Evolutionary conservation across 2,113 vertebrate genomes (phyloP).

Genomic region (Apteryx owenii): DNA sequence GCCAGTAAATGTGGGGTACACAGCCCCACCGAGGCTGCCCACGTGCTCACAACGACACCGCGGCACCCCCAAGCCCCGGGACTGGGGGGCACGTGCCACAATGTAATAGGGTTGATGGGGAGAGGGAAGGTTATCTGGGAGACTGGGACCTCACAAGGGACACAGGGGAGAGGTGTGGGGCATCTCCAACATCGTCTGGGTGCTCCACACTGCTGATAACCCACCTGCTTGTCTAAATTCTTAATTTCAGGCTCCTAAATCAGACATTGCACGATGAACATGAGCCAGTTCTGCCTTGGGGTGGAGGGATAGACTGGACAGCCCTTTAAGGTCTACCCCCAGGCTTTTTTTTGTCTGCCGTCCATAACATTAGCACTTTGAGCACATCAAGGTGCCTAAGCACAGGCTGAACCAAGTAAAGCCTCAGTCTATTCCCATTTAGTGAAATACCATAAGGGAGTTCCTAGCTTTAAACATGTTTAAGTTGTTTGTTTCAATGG

Average conservation of each 20-base stretch:
- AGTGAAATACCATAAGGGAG: no score
- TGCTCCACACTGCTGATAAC: not conserved
- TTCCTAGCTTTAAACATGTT: not conserved
- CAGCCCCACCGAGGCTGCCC: not conserved
- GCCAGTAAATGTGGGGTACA: not conserved
- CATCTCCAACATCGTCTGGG: not conserved
- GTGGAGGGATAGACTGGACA: not conserved
- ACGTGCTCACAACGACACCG: accelerated
- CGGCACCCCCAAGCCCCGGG: no score
- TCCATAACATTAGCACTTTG: not conserved
- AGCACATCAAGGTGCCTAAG: not conserved
- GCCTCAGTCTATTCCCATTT: not conserved
- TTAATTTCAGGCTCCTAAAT: not conserved
- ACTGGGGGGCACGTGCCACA: no score
- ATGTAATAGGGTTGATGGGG: not conserved
- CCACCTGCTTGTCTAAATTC: not conserved
- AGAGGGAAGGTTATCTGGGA: not conserved
- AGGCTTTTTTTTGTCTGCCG: not conserved
- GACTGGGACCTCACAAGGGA: not conserved
- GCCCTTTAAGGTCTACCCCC: not conserved
- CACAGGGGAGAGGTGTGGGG: not conserved
- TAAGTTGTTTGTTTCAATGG: no score
- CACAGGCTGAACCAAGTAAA: not conserved
- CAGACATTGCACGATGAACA: not conserved
- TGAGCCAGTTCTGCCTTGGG: not conserved